Evolutionary conservation across 2,113 vertebrate genomes (phyloP).

Genomic region (Diadophis punctatus): DNA sequence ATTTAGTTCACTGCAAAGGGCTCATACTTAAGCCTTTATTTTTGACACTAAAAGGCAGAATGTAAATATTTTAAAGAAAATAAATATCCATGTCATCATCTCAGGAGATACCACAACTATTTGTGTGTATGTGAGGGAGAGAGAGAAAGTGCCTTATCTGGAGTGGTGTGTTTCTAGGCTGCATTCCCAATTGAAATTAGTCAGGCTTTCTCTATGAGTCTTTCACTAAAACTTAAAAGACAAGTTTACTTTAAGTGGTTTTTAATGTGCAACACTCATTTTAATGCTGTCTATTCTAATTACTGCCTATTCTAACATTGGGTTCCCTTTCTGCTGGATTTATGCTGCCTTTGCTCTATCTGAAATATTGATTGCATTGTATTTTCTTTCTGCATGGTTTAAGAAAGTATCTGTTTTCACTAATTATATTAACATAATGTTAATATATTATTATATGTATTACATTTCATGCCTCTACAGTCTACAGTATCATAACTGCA

Average conservation of each 20-base stretch:
- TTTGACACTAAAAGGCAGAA: neutral
- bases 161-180: neutral
- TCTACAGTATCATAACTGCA: neutral
- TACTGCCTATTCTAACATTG: neutral
- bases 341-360: neutral
- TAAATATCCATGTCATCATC: neutral
- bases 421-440: neutral
- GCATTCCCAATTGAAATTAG: neutral
- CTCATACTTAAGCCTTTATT: neutral
- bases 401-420: neutral
- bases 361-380: neutral
- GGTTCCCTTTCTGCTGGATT: neutral
- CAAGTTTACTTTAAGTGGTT: neutral
- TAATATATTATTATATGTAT: no score
- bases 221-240: neutral
- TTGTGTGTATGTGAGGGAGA: neutral
- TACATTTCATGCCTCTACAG: neutral
- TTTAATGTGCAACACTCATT: neutral
- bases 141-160: neutral
- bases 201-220: neutral
- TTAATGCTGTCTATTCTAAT: neutral
- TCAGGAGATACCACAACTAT: neutral
- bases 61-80: neutral
- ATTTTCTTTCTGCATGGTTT: neutral
- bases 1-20: neutral